Evolutionary conservation across 1,140 invertebrate genomes (phyloP).

Genomic region (Anastrepha ludens): DNA sequence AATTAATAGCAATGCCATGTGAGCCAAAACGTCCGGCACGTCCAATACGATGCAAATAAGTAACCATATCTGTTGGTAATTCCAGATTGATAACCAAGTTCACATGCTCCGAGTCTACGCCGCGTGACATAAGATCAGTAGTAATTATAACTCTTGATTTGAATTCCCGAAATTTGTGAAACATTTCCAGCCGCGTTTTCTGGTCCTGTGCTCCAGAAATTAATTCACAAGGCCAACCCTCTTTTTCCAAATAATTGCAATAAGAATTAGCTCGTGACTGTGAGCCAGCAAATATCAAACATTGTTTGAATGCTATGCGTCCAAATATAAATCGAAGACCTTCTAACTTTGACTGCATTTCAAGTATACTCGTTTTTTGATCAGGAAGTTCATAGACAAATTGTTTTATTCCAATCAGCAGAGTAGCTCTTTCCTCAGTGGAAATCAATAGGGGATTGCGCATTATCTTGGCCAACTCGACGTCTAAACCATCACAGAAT

Average conservation of each 20-base stretch:
- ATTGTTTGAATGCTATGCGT: conserved; percentile 88
- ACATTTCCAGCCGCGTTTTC: conserved; percentile 82
- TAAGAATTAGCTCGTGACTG: conserved; percentile 85
- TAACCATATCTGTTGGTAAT: conserved; percentile 86
- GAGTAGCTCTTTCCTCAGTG: conserved; percentile 78
- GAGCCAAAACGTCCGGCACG: conserved; percentile 93
- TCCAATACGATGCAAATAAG: conserved; percentile 97
- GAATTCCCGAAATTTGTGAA: conserved; percentile 86
- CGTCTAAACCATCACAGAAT: conserved; percentile 86
- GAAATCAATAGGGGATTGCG: conserved; percentile 83
- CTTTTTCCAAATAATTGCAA: conserved; percentile 80
- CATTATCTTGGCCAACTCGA: conserved; percentile 87
- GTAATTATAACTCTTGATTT: conserved; percentile 90
- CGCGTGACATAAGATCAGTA: conserved; percentile 91
- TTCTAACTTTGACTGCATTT: conserved; percentile 83
- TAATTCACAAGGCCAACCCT: conserved; percentile 82
- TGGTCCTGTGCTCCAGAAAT: conserved; percentile 88
- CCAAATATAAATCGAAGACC: conserved; percentile 83
- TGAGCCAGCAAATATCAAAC: conserved; percentile 92
- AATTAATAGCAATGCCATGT: conserved; percentile 82
- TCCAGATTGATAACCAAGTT: conserved; percentile 97
- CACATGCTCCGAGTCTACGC: conserved; percentile 94
- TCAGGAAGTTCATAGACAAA: conserved; percentile 79
- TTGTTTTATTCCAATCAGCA: conserved; percentile 86
- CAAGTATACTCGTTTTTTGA: conserved; percentile 79